Evolutionary conservation across 1,140 invertebrate species (phyloP), one percentile per base, ranked within the genome.

Genomic region (Achroia grisella): DNA sequence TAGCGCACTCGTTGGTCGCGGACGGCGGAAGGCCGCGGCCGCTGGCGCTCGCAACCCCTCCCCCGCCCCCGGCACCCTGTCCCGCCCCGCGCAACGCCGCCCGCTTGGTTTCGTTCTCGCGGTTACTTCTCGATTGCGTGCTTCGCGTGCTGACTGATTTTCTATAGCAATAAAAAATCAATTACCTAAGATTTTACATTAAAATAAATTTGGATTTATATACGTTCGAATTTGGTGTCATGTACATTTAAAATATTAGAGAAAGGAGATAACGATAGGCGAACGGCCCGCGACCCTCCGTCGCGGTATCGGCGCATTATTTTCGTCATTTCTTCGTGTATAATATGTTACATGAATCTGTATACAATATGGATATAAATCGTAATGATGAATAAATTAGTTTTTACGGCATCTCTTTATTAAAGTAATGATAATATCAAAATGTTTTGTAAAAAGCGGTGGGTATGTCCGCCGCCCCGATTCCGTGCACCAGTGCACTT

Each of bases 101-200:
- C 78, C 74, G 80, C 78, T 82, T 84, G 70, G 61, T 82, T 82
- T 84, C 69, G 70, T 79, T 82, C 81, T 81, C 73, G 81, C 81
- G 78, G 77, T 81, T 86, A 86, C 86, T 87, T 86, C 86, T 87
- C 83, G 80, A 86, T 87, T 86, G 84, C 82, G 84, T 87, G 86
- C 86, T 87, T 87, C 77, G 86, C 86, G 86, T 87, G 86, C 86
- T 86, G 86, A 86, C 86, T 87, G 86, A 87, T 87, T 87, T 87
- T 87, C 86, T 86, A 87, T 87, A 87, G 86, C 86, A 87, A 87
- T 87, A 86, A 87, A 48, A 87, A 86, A 83, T 86, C 84, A 87
- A 87, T 87, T 87, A 87, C 86, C 83, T 87, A 87, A 86, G 84
- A 85, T 86, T 86, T 87, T 86, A 87, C 86, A 87, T 87, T 85